A percentile compares a stretch with the other conserved stretches of the same genome.
Evolutionary conservation across 2,113 vertebrate genomes (phyloP).

Genomic region (human): GRCh38 chr1:174693001-174693500

Average conservation of each 20-base stretch:
- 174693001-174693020: not conserved
- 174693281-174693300: not conserved
- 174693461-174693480: not conserved
- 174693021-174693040: not conserved
- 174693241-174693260: not conserved
- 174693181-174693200: not conserved
- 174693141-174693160: not conserved
- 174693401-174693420: not conserved
- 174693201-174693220: not conserved
- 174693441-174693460: not conserved
- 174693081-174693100: not conserved
- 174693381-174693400: not conserved
- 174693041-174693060: not conserved
- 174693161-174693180: not conserved
- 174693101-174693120: not conserved
- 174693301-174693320: not conserved
- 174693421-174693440: not conserved
- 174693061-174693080: not conserved
- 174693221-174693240: not conserved
- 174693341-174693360: not conserved
- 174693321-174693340: not conserved
- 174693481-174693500: not conserved
- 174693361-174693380: not conserved
- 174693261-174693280: not conserved
- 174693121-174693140: not conserved